Evolutionary conservation across 2,113 vertebrate genomes (phyloP).

Genomic region (Xiphophorus maculatus): DNA sequence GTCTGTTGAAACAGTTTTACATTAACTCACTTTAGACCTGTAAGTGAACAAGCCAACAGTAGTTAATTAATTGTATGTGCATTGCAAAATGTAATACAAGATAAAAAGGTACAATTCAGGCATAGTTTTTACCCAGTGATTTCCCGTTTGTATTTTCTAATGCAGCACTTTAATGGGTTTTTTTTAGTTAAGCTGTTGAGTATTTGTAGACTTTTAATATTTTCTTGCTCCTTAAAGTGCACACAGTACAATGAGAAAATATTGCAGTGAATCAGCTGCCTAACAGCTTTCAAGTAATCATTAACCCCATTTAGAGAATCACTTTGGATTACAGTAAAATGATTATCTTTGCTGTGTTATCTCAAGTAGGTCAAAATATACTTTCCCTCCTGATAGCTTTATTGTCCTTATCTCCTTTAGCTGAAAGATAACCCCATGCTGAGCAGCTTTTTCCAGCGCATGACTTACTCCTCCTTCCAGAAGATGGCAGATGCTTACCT

Average conservation of each 20-base stretch:
- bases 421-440: slow-evolving; percentile 80
- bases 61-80: too few species aligned
- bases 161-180: neutral
- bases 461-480: slow-evolving; percentile 86
- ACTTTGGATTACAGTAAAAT: neutral
- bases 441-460: slow-evolving; percentile 75
- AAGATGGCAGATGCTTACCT: slow-evolving; percentile 82
- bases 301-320: neutral
- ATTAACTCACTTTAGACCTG: neutral
- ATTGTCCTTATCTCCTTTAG: slow-evolving; percentile 67
- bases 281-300: neutral
- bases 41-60: neutral
- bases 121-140: neutral
- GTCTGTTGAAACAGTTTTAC: neutral
- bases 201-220: neutral
- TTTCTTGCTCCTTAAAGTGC: neutral
- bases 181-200: neutral
- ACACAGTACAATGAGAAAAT: neutral
- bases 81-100: neutral
- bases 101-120: neutral
- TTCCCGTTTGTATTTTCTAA: neutral
- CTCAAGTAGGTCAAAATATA: neutral
- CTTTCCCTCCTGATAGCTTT: neutral
- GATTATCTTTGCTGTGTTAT: neutral
- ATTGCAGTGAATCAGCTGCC: slow-evolving; percentile 3